Percentiles rank a stretch among this genome's conserved stretches.
phyloP scores from a whole-genome alignment of 1,140 invertebrate genomes.

The Papilio helenus region DNA sequence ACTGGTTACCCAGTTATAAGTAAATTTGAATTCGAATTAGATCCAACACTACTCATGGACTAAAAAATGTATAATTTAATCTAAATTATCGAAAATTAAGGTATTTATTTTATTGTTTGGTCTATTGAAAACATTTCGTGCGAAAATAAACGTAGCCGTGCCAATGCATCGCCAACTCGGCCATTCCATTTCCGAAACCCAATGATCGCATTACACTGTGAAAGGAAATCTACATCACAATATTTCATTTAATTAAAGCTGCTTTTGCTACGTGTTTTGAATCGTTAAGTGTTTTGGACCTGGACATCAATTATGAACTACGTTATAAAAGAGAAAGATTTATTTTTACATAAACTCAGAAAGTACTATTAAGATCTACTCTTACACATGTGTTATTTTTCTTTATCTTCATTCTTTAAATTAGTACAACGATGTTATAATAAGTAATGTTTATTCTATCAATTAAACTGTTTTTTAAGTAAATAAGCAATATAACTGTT shows the following conservation, averaged over 20 bases:
- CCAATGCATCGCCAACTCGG: slow-evolving; percentile 54
- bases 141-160: slow-evolving; percentile 46
- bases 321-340: not conserved
- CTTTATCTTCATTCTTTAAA: too few relatives aligned
- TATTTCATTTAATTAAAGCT: slow-evolving; percentile 57
- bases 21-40: too few relatives aligned
- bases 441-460: too few relatives aligned
- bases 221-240: slow-evolving; percentile 57
- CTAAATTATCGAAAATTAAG: not conserved
- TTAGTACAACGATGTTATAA: too few relatives aligned
- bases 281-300: not conserved
- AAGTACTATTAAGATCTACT: too few relatives aligned
- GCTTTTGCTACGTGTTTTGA: slow-evolving; percentile 15
- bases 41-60: too few relatives aligned
- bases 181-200: slow-evolving; percentile 62
- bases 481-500: not conserved
- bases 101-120: not conserved
- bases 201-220: slow-evolving; percentile 61
- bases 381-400: not conserved
- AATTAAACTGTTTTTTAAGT: not conserved
- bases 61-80: not conserved
- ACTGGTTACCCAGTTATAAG: too few relatives aligned
- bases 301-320: not conserved
- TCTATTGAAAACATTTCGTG: not conserved
- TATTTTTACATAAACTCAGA: not conserved